Conservation (phyloP, 2,113 vertebrate genomes). For the Vombatus ursinus region DNA sequence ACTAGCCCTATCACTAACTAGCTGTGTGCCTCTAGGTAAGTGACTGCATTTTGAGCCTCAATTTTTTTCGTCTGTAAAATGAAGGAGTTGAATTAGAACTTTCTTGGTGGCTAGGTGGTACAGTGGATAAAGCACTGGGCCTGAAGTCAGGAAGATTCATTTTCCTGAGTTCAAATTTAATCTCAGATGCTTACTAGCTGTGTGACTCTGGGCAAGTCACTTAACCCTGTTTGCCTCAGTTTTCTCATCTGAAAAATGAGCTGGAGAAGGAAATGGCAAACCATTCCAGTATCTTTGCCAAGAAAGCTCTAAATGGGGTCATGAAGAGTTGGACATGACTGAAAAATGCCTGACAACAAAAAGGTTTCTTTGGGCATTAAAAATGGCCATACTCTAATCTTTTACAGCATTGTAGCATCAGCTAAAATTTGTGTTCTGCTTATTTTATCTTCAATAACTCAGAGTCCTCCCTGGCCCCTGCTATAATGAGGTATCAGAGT, state of each 20-base stretch:
- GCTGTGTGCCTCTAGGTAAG: background rate
- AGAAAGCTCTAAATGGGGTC: no score
- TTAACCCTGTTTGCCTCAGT: no score
- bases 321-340: background rate
- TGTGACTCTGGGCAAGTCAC: no score
- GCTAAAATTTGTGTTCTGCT: background rate
- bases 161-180: no score
- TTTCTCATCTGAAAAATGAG: no score
- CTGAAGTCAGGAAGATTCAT: no score
- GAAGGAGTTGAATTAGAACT: background rate
- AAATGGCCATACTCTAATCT: background rate
- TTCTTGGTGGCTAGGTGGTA: no score
- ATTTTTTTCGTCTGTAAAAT: constrained; percentile 44
- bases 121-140: no score
- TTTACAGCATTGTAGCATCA: background rate
- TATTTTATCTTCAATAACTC: background rate
- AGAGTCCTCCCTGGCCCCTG: background rate
- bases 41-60: background rate
- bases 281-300: no score
- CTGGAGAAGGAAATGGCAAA: no score
- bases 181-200: no score
- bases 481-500: background rate
- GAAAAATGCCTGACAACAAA: background rate
- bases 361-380: background rate
- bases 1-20: background rate